These are phyloP conservation scores for Ormyrus rosae DNA, from an alignment of 2,888 invertebrate genomes.

Conservation along the genomic window DNA sequence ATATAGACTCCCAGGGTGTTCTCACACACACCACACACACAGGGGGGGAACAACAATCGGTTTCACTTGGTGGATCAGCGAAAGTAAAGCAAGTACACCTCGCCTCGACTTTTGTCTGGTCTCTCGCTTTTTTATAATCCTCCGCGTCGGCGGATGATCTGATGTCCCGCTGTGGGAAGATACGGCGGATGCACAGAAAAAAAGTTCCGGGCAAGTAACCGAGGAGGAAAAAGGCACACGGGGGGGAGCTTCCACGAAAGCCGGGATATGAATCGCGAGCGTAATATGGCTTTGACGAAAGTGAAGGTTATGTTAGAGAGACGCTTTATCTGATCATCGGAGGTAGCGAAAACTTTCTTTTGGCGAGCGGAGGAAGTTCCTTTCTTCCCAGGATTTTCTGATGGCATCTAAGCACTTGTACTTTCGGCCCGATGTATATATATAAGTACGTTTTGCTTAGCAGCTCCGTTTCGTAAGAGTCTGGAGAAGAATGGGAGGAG, in stretches of 20 bases:
- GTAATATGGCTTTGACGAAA: conserved; percentile 14
- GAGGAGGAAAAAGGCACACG: background rate
- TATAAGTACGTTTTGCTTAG: no score
- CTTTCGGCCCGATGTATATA: background rate
- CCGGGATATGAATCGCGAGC: conserved; percentile 1
- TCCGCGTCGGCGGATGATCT: conserved; percentile 48
- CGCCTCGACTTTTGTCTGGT: conserved; percentile 53
- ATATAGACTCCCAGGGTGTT: conserved; percentile 69
- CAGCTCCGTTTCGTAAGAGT: background rate
- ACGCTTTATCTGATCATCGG: conserved; percentile 34
- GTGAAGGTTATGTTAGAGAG: conserved; percentile 33
- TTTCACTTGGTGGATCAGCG: conserved; percentile 70
- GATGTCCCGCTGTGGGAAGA: conserved; percentile 56
- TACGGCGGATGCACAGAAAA: conserved; percentile 72
- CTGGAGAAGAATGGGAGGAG: background rate
- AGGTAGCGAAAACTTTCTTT: conserved; percentile 40
- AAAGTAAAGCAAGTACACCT: conserved; percentile 65
- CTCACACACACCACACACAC: conserved; percentile 61
- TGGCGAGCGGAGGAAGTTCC: background rate
- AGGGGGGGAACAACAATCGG: conserved; percentile 68
- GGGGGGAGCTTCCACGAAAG: conserved; percentile 1
- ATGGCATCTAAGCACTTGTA: conserved; percentile 13
- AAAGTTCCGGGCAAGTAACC: conserved; percentile 61
- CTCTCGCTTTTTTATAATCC: conserved; percentile 48
- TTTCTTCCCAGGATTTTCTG: background rate